phyloP scores from a whole-genome alignment of 2,797 vertebrate species.

The Synanceia verrucosa region DNA sequence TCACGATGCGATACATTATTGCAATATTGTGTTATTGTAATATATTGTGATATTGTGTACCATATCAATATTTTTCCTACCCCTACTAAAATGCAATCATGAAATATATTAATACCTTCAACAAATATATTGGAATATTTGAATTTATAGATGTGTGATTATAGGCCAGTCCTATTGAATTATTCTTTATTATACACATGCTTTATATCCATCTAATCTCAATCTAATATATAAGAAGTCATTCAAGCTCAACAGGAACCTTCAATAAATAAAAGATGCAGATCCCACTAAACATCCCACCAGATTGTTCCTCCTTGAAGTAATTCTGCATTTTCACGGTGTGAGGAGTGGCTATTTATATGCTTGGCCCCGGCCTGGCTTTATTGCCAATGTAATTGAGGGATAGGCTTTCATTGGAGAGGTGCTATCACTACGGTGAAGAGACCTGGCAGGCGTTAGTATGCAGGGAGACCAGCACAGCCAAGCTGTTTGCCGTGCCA shows the following conservation, averaged over 20 bases:
- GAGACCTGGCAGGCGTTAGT: conserved; percentile 63
- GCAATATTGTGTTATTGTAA: no score
- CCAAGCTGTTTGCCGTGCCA: conserved; percentile 54
- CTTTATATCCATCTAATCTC: conserved; percentile 1
- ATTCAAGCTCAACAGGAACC: conserved; percentile 15
- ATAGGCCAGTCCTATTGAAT: background rate
- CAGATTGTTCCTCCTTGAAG: conserved; percentile 21
- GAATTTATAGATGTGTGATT: background rate
- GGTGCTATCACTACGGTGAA: conserved; percentile 55
- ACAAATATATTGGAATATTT: conserved; percentile 10
- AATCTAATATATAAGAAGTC: background rate
- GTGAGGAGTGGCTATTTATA: conserved; percentile 46
- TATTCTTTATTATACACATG: background rate
- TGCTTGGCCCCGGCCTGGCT: conserved; percentile 38
- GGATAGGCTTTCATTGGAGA: conserved; percentile 62
- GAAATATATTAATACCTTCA: background rate
- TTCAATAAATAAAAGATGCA: conserved; percentile 34
- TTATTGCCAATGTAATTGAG: conserved; percentile 63
- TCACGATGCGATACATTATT: no score
- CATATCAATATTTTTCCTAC: no score
- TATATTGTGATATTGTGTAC: no score
- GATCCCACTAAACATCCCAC: conserved; percentile 14
- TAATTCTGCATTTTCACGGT: conserved; percentile 34
- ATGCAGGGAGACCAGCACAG: conserved; percentile 38
- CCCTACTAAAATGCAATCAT: background rate